phyloP scores from a whole-genome alignment of 1,140 invertebrate genomes.

The Amyelois transitella region DNA sequence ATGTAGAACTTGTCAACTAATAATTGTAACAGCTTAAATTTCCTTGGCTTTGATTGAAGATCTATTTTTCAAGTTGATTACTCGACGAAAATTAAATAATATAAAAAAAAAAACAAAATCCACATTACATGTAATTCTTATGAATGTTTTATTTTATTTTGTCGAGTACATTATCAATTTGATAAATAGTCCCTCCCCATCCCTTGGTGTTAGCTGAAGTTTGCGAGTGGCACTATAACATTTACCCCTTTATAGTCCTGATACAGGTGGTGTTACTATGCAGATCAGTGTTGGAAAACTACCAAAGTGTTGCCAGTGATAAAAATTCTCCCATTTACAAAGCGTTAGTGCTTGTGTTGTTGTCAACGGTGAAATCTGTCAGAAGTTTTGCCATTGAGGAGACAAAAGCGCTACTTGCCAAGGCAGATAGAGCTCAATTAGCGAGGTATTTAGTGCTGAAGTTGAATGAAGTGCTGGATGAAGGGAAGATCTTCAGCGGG shows the following conservation, averaged over 20 bases:
- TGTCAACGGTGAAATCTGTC: slow-evolving; percentile 48
- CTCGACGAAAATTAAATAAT: too few species aligned
- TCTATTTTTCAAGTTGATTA: too few species aligned
- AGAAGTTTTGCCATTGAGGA: slow-evolving; percentile 37
- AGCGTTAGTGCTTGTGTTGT: slow-evolving; percentile 45
- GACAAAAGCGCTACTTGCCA: slow-evolving; percentile 40
- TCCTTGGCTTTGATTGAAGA: too few species aligned
- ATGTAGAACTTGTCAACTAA: too few species aligned
- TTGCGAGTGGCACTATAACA: slow-evolving; percentile 51
- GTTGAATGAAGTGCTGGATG: slow-evolving; percentile 59
- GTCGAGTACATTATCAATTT: too few species aligned
- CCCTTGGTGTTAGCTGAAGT: slow-evolving; percentile 5
- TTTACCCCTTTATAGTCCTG: slow-evolving; percentile 73
- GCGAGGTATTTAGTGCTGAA: slow-evolving; percentile 50
- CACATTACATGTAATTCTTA: too few species aligned
- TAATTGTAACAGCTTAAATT: too few species aligned
- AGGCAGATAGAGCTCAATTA: slow-evolving; percentile 34
- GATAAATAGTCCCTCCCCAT: too few species aligned
- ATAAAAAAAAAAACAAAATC: too few species aligned
- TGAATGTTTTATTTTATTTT: too few species aligned
- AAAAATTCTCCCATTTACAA: slow-evolving; percentile 44
- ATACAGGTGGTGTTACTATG: slow-evolving; percentile 66
- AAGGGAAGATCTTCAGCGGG: slow-evolving; percentile 50
- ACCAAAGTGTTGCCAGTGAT: slow-evolving; percentile 46
- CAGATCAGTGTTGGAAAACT: slow-evolving; percentile 61